Base-by-base conservation (phyloP, 2,888 invertebrate genomes). In the Cerastis rubricosa region DNA sequence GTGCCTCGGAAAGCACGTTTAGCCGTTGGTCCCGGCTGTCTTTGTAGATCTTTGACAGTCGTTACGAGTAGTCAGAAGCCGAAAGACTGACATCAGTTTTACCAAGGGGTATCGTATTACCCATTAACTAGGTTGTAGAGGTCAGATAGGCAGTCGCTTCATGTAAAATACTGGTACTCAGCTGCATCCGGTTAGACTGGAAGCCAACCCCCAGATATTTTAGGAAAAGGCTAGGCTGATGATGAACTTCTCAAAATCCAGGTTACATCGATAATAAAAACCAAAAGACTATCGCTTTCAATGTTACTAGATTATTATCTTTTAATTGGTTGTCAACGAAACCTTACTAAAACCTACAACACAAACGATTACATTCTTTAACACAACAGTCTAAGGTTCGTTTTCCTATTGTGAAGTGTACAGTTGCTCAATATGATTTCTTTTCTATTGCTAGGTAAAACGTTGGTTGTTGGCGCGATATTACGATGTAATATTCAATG, bases 401-500 rank as follows among this genome's bases (percentile, higher is more conserved):
- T 69, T 69, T 81, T 77, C 14, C 29, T 4, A 35, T 9, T 1
- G 17, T 45, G 12, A 19, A 9, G 29, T n/a, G 63, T 47, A 54
- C 65, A 67, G 47, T 73, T 63, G 63, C 67, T 29, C n/a, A 25
- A 57, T 49, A 14, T 71, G 59, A 68, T 78, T 82, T 78, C 40
- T 68, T 76, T 80, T 68, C 43, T 40, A 61, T 74, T 84, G 74
- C 76, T 51, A 54, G 8, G 76, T 83, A 79, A 76, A 79, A 75
- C 64, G 47, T 17, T 59, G 54, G 35, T 66, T 14, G 71, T 61
- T 51, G n/a, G 43, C 63, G 29, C 49, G 63, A 25, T 54, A 69
- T 68, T 74, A 71, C 19, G 54, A 80, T 84, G 84, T 84, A 80
- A 74, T 84, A 84, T 84, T 84, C 74, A 84, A 49, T 72, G 74